A percentile compares a stretch with the other conserved stretches of the same genome.
These are phyloP conservation scores for Poecilus cupreus DNA, from an alignment of 2,888 invertebrate genomes.

Conservation along the genomic window DNA sequence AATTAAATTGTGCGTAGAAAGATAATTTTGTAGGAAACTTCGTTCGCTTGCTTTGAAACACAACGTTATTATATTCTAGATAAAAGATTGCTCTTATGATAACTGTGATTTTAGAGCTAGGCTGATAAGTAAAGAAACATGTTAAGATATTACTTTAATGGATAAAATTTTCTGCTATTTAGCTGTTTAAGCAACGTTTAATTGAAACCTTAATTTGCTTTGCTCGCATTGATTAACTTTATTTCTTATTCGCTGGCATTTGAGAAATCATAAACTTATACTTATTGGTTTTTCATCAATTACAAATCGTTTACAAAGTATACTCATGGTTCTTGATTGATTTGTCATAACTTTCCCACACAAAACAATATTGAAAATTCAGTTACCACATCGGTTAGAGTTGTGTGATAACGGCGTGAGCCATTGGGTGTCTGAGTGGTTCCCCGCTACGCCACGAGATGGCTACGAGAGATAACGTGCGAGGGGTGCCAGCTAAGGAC, in stretches of 20 bases:
- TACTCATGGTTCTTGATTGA: neutral
- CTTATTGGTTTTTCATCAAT: slow-evolving; percentile 11
- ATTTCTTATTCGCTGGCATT: slow-evolving; percentile 6
- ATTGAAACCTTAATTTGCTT: slow-evolving; percentile 21
- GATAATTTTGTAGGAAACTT: slow-evolving; percentile 41
- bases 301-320: neutral
- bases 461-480: slow-evolving; percentile 8
- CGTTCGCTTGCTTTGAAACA: slow-evolving; percentile 20
- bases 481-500: slow-evolving; percentile 36
- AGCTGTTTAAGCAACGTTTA: slow-evolving; percentile 5
- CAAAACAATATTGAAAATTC: slow-evolving; percentile 1
- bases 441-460: slow-evolving; percentile 16
- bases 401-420: neutral
- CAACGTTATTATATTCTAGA: neutral
- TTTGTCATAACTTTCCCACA: neutral
- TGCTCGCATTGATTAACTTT: slow-evolving; percentile 18
- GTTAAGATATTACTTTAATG: neutral
- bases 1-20: slow-evolving; percentile 38
- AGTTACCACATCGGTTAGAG: slow-evolving; percentile 19
- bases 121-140: slow-evolving; percentile 34
- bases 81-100: slow-evolving; percentile 22
- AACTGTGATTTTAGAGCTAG: slow-evolving; percentile 1
- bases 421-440: neutral
- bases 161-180: slow-evolving; percentile 17
- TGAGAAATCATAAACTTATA: neutral